Evolutionary conservation across 2,888 invertebrate genomes (phyloP).

Genomic region (Aspidapion aeneum): DNA sequence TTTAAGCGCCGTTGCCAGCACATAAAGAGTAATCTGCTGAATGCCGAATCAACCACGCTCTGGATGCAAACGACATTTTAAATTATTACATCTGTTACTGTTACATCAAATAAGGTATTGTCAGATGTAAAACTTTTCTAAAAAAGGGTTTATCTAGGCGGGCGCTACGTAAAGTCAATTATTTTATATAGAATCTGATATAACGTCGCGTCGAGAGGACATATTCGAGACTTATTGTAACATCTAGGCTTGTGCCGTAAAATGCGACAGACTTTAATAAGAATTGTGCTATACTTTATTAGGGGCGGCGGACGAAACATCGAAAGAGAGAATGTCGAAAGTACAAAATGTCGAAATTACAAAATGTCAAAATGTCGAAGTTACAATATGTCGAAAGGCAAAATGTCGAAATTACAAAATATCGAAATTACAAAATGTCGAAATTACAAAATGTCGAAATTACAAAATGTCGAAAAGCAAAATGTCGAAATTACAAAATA

Average conservation of each 20-base stretch:
- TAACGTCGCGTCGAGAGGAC: too few relatives aligned
- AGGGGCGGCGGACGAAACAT: background rate
- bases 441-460: background rate
- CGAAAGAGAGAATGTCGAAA: background rate
- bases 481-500: background rate
- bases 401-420: background rate
- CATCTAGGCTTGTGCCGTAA: too few relatives aligned
- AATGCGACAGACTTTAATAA: too few relatives aligned
- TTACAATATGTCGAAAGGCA: background rate
- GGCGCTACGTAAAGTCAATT: too few relatives aligned
- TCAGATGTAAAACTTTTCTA: too few relatives aligned
- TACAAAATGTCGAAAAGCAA: background rate
- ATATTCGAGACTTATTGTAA: too few relatives aligned
- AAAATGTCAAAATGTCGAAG: background rate
- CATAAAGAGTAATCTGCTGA: background rate
- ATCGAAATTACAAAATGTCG: background rate
- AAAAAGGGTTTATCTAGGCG: too few relatives aligned
- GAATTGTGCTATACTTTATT: too few relatives aligned
- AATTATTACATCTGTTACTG: background rate
- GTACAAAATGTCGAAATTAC: background rate
- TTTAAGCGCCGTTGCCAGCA: background rate
- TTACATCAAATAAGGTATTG: too few relatives aligned
- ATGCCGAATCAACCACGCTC: background rate
- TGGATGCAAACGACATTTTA: background rate
- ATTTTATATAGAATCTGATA: too few relatives aligned